phyloP scores from a whole-genome alignment of 2,113 vertebrate species.

The Okapia johnstoni region DNA sequence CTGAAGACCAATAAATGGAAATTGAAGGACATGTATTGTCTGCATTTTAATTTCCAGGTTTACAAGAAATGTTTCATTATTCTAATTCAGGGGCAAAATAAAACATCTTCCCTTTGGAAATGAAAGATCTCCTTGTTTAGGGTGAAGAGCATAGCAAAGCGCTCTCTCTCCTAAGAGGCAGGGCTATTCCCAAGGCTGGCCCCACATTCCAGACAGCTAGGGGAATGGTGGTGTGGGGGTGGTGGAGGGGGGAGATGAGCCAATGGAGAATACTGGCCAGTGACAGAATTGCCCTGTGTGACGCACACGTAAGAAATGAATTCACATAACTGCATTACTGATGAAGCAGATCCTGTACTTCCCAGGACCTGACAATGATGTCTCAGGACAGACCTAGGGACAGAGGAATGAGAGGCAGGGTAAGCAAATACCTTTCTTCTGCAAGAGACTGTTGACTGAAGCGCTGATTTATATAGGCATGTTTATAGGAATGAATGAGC shows the following conservation, averaged over 20 bases:
- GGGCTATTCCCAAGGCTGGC: not conserved
- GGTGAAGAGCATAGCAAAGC: slow-evolving; percentile 38
- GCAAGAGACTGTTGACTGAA: not conserved
- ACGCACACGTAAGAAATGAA: fast-evolving
- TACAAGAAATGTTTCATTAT: slow-evolving; percentile 60
- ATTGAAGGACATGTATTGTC: slow-evolving; percentile 38
- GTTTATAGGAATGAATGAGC: not conserved
- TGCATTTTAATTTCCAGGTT: slow-evolving; percentile 64
- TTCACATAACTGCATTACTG: not conserved
- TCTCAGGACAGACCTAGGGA: not conserved
- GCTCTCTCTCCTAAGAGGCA: not conserved
- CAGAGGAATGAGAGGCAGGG: not conserved
- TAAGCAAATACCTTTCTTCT: not conserved
- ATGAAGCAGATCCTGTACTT: not conserved
- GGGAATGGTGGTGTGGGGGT: fast-evolving
- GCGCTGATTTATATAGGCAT: not conserved
- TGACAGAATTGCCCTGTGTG: fast-evolving
- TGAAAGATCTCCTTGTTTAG: slow-evolving; percentile 45
- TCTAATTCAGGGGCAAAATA: slow-evolving; percentile 40
- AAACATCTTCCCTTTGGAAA: slow-evolving; percentile 38
- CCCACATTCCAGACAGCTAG: not conserved
- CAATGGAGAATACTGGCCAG: not conserved
- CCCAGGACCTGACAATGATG: not conserved
- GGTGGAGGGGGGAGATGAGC: fast-evolving
- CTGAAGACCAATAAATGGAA: slow-evolving; percentile 52